Evolutionary conservation across 2,113 vertebrate species (phyloP), one percentile per base, ranked within the genome.

Genomic region (Syngnathus typhle): DNA sequence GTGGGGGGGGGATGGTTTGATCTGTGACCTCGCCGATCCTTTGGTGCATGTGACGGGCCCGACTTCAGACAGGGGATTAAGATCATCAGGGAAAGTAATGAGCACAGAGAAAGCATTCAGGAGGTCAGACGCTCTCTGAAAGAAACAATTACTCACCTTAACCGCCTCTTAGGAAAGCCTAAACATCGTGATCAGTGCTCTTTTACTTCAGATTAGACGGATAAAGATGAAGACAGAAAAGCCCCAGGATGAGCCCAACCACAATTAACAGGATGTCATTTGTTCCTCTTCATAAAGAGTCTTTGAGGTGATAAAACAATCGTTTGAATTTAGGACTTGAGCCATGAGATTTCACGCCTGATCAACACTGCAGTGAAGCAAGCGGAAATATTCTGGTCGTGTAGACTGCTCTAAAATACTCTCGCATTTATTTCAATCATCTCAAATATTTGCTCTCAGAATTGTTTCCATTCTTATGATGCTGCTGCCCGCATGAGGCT

Each of bases 71-170:
- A 2, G 54, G 47, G 79, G 84, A 88, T 88, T 88, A 87, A 85
- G 76, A 81, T 85, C 81, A 87, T 88, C 78, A 87, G 69, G 72
- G 68, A 73, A 61, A 73, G 72, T 86, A 84, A 89, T 84, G 82
- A 84, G 75, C 80, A 89, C 70, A 71, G 78, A 81, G 73, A 67
- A 18, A 75, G 79, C 81, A 80, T 84, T 84, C 77, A 82, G 72
- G 66, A 77, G 70, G 51, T n/a, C 5, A 13, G 68, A 69, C 65
- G 49, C 75, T 38, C 79, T 62, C 69, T 12, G 19, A 83, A 72
- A 79, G 75, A 67, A 70, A 74, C 73, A 79, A 76, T 74, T 71
- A 76, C 32, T 19, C 72, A 38, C 69, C 69, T 77, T 51, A 16
- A 19, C 1, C 6, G 41, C 11, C 55, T 27, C 66, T 58, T 11